Evolutionary conservation across 2,797 vertebrate genomes (phyloP).

Genomic region (Synaphobranchus kaupii): DNA sequence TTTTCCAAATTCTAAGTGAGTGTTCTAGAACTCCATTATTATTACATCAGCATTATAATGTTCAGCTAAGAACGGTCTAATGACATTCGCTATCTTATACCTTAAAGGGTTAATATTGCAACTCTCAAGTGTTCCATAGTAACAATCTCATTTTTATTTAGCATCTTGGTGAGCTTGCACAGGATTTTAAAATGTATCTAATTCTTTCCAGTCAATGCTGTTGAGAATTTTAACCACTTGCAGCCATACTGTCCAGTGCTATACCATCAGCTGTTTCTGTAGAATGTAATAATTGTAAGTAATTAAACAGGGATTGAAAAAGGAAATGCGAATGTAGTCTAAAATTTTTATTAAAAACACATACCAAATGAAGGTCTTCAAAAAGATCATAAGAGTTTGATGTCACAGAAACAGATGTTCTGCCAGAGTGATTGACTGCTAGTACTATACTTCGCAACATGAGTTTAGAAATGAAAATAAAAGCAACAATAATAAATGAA

Average conservation of each 20-base stretch:
- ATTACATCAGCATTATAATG: no score
- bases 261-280: neutral
- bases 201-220: neutral
- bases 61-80: no score
- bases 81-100: no score
- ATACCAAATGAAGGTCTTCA: neutral
- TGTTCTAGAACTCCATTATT: no score
- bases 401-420: neutral
- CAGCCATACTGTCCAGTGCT: neutral
- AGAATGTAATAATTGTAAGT: neutral
- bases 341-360: neutral
- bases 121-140: neutral
- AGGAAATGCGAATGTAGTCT: neutral
- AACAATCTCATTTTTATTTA: neutral
- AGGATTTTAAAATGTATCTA: neutral
- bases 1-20: no score
- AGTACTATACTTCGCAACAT: neutral
- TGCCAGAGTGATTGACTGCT: neutral
- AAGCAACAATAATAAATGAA: neutral
- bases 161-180: neutral
- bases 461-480: neutral
- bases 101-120: neutral
- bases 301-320: neutral
- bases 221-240: neutral
- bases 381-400: neutral